Percentiles rank a stretch among this genome's conserved stretches.
Conservation (phyloP, 2,888 invertebrate species). For the Drosophila atripex region DNA sequence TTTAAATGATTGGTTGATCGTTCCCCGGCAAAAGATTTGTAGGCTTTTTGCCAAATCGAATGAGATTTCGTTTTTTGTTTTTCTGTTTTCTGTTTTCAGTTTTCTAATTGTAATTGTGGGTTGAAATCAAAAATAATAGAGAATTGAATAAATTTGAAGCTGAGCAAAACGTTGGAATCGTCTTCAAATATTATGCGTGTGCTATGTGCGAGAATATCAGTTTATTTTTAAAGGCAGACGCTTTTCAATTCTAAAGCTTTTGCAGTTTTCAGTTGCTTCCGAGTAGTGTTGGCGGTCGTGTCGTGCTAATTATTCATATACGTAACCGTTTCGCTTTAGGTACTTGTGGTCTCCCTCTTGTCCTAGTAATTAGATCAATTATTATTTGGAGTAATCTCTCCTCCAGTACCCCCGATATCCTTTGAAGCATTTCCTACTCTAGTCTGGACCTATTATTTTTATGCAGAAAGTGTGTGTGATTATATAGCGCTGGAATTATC, state of each 20-base stretch:
- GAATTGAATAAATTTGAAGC: conserved; percentile 28
- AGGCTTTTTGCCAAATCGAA: conserved; percentile 5
- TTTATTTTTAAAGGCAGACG: conserved; percentile 76
- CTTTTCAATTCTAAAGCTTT: conserved; percentile 73
- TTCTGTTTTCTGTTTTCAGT: background rate
- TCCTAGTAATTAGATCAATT: conserved; percentile 5
- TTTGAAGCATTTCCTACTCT: too few relatives aligned
- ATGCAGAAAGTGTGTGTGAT: background rate
- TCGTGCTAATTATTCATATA: conserved; percentile 71
- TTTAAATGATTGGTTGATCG: background rate
- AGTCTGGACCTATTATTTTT: background rate
- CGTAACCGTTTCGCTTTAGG: conserved; percentile 59
- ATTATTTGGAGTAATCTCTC: background rate
- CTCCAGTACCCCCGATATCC: background rate
- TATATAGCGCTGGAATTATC: conserved; percentile 3
- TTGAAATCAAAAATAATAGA: conserved; percentile 21
- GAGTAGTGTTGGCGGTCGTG: conserved; percentile 80
- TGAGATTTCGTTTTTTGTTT: conserved; percentile 3
- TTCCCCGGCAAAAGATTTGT: background rate
- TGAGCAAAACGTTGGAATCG: conserved; percentile 46
- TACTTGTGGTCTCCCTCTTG: conserved; percentile 40
- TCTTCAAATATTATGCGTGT: conserved; percentile 54
- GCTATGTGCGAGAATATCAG: conserved; percentile 62
- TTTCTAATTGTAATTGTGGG: conserved; percentile 27
- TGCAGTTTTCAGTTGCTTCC: conserved; percentile 78